A percentile compares a stretch with the other conserved stretches of the same genome.
Conservation (phyloP, 2,113 vertebrate genomes). For the Orthonyx spaldingii region DNA sequence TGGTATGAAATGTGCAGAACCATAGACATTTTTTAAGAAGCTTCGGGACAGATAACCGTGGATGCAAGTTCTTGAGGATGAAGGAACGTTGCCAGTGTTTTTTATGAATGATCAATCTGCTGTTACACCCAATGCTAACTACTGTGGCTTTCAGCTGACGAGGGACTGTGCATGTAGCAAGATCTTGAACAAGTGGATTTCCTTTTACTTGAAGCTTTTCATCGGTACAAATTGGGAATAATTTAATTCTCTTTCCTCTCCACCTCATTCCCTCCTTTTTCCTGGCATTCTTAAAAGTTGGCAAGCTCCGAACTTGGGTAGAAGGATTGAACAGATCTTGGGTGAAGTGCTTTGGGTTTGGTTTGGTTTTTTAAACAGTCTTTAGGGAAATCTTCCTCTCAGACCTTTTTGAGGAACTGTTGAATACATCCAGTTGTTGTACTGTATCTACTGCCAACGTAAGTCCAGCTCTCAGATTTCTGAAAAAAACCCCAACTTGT, state of each 20-base stretch:
- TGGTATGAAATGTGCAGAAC: conserved; percentile 51
- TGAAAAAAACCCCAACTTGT: conserved; percentile 52
- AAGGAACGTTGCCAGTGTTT: conserved; percentile 18
- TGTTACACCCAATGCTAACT: conserved; percentile 55
- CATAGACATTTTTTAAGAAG: conserved; percentile 35
- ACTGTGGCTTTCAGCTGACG: conserved; percentile 56
- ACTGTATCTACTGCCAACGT: conserved; percentile 70
- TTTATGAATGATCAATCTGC: conserved; percentile 13
- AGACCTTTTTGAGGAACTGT: conserved; percentile 52
- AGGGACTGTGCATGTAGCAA: conserved; percentile 70
- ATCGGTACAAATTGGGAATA: conserved; percentile 68
- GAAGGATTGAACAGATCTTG: neutral
- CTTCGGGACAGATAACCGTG: neutral
- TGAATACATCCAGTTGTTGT: conserved; percentile 55
- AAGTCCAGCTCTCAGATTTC: conserved; percentile 59
- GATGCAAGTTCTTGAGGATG: neutral
- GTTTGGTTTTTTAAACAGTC: conserved; percentile 42
- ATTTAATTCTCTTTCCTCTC: neutral
- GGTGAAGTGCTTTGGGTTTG: conserved; percentile 34
- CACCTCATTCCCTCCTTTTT: neutral
- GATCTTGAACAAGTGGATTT: conserved; percentile 59
- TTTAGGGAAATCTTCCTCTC: conserved; percentile 30
- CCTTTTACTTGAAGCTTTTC: conserved; percentile 83
- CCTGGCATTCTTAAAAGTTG: neutral
- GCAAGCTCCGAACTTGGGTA: neutral